Base-by-base conservation (phyloP, 2,888 invertebrate genomes). In the Ischnus inquisitorius region DNA sequence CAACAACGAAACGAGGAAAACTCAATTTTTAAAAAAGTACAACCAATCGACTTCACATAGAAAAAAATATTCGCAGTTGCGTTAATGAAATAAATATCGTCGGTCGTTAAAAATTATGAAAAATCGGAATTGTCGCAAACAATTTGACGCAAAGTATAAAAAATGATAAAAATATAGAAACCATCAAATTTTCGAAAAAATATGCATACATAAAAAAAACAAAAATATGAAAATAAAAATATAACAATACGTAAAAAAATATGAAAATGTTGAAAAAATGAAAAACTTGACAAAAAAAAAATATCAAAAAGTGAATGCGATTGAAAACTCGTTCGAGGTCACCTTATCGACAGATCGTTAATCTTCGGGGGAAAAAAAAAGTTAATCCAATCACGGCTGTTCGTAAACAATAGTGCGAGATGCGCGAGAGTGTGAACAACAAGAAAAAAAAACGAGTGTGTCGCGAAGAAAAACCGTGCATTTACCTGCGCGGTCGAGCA, bases 401-500 rank as follows among this genome's bases (percentile, higher is more conserved):
- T 64, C 57, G 79, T 79, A 72, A 78, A 67, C 77, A 79, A 79
- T n/a, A 43, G 25, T 72, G 8, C 28, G 41, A 22, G 16, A 10
- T 10, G 19, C 14, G 43, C 64, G 22, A 46, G 41, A 43, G 3
- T 14, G 72, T 10, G 28, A n/a, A n/a, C n/a, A n/a, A n/a, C n/a
- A n/a, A 19, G 71, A 46, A 67, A 51, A 68, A 71, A 57, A 67
- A 43, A 4, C 19, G 19, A n/a, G n/a, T n/a, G n/a, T n/a, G n/a
- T n/a, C n/a, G 6, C 19, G 60, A n/a, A 69, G 57, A 62, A 14
- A 2, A 16, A 12, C 34, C 72, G 39, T 54, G 16, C 28, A 62
- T 76, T 19, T 71, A 93, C 93, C 92, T 92, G 92, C 76, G 93
- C 92, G 60, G 93, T 90, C 1, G 93, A 93, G 71, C 92, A 93